Conservation (phyloP, 2,888 invertebrate genomes). For the Volucella zonaria region DNA sequence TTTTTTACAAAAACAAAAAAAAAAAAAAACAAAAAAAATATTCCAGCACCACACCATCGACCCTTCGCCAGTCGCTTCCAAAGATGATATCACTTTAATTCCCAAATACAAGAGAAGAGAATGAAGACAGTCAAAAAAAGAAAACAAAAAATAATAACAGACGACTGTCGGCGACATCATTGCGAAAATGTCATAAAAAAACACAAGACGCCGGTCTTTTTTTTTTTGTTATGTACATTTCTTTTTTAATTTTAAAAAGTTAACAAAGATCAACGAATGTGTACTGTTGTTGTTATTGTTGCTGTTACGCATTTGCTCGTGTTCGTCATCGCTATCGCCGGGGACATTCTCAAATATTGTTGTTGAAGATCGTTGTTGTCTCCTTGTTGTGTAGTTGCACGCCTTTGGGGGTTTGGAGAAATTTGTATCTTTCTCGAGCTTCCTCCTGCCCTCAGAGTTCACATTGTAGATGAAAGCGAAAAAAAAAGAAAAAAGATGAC, state of each 20-base stretch:
- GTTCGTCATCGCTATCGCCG: constrained; percentile 44
- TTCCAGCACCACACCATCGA: constrained; percentile 16
- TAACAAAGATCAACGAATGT: constrained; percentile 71
- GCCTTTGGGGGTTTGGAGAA: constrained; percentile 47
- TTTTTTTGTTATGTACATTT: constrained; percentile 31
- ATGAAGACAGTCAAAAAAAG: constrained; percentile 8
- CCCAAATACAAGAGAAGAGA: constrained; percentile 6
- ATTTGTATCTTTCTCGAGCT: constrained; percentile 34
- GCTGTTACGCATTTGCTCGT: constrained; percentile 52
- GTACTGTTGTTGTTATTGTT: not conserved
- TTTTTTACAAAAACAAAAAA: constrained; percentile 4
- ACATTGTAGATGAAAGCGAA: constrained; percentile 54
- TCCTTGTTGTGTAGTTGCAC: constrained; percentile 19
- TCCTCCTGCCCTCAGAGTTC: constrained; percentile 37
- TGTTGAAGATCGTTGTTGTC: constrained; percentile 12
- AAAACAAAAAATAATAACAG: constrained; percentile 13
- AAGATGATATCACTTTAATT: constrained; percentile 63
- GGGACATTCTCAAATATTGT: not conserved
- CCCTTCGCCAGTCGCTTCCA: constrained; percentile 28
- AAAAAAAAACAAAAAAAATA: not conserved
- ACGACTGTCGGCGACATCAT: constrained; percentile 49
- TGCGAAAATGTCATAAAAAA: constrained; percentile 66
- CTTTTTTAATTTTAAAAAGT: constrained; percentile 53
- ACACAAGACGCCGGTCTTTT: constrained; percentile 55
- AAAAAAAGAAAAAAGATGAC: constrained; percentile 36